Base-by-base conservation (phyloP, 2,113 vertebrate species). In the Tenebrosternarchus preto region DNA sequence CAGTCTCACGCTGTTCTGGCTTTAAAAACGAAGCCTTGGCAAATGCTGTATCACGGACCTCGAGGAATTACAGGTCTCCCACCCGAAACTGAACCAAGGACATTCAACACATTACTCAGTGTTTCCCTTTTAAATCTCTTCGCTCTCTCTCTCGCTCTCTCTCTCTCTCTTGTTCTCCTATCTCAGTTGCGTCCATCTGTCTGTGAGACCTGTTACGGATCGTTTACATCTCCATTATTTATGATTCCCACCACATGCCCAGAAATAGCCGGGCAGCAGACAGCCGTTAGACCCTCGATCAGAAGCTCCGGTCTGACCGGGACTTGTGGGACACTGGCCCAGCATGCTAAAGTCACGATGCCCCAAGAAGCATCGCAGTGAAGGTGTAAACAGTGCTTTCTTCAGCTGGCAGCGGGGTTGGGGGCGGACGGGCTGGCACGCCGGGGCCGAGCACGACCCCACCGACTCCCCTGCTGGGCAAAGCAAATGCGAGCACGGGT, bases 401-500 rank as follows among this genome's bases (percentile, higher is more conserved):
- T 77, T 60, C 17, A 59, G 39, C 56, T 56, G 60, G 74, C 67
- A n/a, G 66, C 67, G 76, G 78, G 57, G 69, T 31, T 56, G 68
- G 53, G 64, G 11, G 39, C 33, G 39, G 39, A 12, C 53, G n/a
- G 15, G 19, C 12, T 19, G 57, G 33, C 67, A 39, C 71, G 67
- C 60, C 53, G 71, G 17, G 71, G 74, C 56, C 57, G 56, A 33
- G 73, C 60, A 25, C 31, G 31, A 56, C 83, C 80, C 75, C 70
- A 36, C 71, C 87, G 88, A 90, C 90, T 89, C 87, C 88, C 86
- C 86, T 76, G 77, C 81, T 83, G 71, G 88, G 83, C 87, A 87
- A 89, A 88, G 91, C 88, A 92, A 90, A 91, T 75, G 69, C 86
- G 83, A 76, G 78, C 81, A 84, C 87, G 88, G 87, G 85, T 91